Evolutionary conservation across 1,140 invertebrate species (phyloP), one percentile per base, ranked within the genome.

Genomic region (Microplitis demolitor): DNA sequence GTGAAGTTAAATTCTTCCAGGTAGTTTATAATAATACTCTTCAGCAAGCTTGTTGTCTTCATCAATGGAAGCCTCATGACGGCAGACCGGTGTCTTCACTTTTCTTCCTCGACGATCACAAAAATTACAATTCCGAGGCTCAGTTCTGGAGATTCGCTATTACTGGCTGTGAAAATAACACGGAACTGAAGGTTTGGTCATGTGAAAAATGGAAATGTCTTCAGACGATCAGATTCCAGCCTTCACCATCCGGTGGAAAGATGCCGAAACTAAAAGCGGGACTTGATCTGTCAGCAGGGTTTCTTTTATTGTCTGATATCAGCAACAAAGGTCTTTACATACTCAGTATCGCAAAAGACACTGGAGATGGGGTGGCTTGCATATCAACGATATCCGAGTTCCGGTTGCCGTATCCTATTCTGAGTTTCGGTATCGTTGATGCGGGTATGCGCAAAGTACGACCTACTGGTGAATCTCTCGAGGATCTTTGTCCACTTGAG

Each of bases 141-240:
- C 93, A 95, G 82, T 95, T 97, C 84, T 99, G 97, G 97, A 96
- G 97, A 82, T 97, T 94, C 88, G 95, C 94, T 4, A 89, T 99
- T 14, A 98, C 97, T 2, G 96, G 96, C 1, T 93, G 94, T 8
- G 92, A 95, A 74, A 91, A 96, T 80, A 98, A 98, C 85, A 92
- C 94, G 0, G 95, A 96, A 80, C 87, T 98, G 13, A 98, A 97
- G 87, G 87, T 98, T 31, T 98, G 97, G 96, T 95, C 94, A 6
- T 98, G 97, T 84, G 94, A 97, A 80, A 90, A 94, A 0, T 98
- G 97, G 97, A 90, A 90, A 37, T 98, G 96, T 81, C 87, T 98
- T 14, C 97, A 98, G 86, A 97, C 94, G 0, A 91, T 98, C 68
- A 90, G 87, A 77, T 96, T 93, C 80, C 78, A 82, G 68, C 84